These are phyloP conservation scores for Zosterops hypoxanthus DNA, from an alignment of 2,113 vertebrate genomes.

Conservation along the genomic window DNA sequence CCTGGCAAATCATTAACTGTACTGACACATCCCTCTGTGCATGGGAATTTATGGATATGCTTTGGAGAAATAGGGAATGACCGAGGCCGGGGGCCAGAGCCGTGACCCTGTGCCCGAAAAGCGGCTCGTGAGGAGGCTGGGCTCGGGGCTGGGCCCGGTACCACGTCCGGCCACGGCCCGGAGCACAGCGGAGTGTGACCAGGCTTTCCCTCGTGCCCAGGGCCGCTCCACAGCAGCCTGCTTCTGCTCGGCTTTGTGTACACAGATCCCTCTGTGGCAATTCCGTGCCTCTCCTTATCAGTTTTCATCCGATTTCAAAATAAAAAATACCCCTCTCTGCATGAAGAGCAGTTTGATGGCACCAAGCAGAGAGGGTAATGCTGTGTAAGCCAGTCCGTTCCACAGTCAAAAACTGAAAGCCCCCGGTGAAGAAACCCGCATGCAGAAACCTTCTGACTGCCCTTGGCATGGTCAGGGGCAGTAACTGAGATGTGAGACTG, in stretches of 20 bases:
- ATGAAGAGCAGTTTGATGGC: not conserved
- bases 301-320: not conserved
- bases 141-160: not conserved
- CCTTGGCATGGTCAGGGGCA: not conserved
- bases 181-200: fast-evolving
- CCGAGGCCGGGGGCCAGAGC: not conserved
- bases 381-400: not conserved
- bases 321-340: not conserved
- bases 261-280: not conserved
- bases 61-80: not conserved
- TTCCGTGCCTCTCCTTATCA: fast-evolving
- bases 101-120: not conserved
- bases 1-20: too few species aligned
- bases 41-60: not conserved
- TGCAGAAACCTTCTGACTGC: not conserved
- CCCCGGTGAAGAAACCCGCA: not conserved
- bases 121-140: not conserved
- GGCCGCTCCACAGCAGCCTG: not conserved
- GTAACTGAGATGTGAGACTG: not conserved
- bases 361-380: not conserved
- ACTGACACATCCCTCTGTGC: too few species aligned
- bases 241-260: too few species aligned
- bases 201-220: not conserved
- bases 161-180: fast-evolving
- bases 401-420: not conserved